Conservation (phyloP, 2,888 invertebrate genomes). For the Troides helena region DNA sequence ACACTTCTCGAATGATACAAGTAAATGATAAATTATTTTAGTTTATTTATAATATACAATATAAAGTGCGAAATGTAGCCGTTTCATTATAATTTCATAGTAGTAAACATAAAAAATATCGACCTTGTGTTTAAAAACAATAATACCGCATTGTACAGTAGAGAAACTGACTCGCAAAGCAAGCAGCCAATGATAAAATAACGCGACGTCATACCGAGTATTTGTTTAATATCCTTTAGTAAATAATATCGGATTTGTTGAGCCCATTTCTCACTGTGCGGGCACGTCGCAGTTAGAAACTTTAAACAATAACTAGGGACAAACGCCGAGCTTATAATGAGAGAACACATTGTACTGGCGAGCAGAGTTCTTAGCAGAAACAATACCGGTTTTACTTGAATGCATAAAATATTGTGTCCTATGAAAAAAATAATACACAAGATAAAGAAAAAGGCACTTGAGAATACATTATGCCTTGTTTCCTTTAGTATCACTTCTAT, state of each 20-base stretch:
- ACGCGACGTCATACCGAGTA: slow-evolving; percentile 11
- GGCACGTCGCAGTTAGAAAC: slow-evolving; percentile 21
- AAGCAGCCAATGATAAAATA: slow-evolving; percentile 1
- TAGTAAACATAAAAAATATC: not conserved
- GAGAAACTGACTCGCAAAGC: slow-evolving; percentile 6
- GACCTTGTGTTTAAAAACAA: not conserved
- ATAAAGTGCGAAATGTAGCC: no score
- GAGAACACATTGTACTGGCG: slow-evolving; percentile 9
- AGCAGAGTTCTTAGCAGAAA: slow-evolving; percentile 16
- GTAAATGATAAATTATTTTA: not conserved
- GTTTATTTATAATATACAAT: not conserved
- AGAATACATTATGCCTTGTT: slow-evolving; percentile 12
- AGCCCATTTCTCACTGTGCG: slow-evolving; percentile 3
- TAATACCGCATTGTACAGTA: not conserved
- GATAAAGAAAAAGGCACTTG: slow-evolving; percentile 5
- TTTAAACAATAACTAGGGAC: slow-evolving; percentile 23
- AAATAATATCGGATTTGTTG: slow-evolving; percentile 5
- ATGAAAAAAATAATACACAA: slow-evolving; percentile 1
- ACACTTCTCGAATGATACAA: not conserved
- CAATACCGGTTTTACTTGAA: slow-evolving; percentile 28
- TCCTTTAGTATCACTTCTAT: slow-evolving; percentile 10
- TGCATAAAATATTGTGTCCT: slow-evolving; percentile 20
- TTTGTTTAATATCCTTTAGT: slow-evolving; percentile 16
- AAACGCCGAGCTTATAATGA: slow-evolving; percentile 22
- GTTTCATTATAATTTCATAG: no score